These are phyloP conservation scores for Halocynthia aurantium DNA, from an alignment of 23 tunicate genomes.

Conservation along the genomic window DNA sequence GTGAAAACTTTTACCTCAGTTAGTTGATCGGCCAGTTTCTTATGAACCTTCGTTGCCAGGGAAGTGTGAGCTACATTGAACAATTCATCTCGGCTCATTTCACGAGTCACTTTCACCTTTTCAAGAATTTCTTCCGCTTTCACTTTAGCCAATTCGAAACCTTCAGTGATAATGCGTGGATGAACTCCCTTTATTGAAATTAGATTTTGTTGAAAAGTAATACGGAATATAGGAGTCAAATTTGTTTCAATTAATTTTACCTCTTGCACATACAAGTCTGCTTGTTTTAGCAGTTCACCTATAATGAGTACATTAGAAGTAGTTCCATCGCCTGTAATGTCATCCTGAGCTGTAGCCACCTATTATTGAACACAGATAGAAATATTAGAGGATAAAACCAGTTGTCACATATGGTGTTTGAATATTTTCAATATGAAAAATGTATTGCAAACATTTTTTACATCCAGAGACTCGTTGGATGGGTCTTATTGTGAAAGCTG, in stretches of 20 bases:
- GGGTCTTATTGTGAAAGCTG: too few species aligned
- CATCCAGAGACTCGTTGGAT: too few species aligned
- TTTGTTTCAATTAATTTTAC: constrained; percentile 10
- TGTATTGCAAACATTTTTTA: too few species aligned
- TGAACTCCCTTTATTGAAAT: constrained; percentile 66
- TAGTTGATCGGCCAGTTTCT: constrained; percentile 78
- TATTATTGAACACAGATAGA: background rate
- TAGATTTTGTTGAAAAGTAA: background rate
- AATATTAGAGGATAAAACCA: too few species aligned
- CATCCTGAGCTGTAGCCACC: constrained; percentile 99
- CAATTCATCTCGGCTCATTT: constrained; percentile 63
- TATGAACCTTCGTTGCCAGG: constrained; percentile 83
- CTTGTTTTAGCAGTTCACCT: constrained; percentile 96
- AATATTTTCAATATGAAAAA: too few species aligned
- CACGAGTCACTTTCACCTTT: constrained; percentile 39
- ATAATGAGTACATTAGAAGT: constrained; percentile 88
- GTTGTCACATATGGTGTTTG: too few species aligned
- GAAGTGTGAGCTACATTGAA: constrained; percentile 87
- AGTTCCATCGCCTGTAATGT: constrained; percentile 96
- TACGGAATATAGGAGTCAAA: background rate
- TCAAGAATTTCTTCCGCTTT: constrained; percentile 78
- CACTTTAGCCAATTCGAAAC: constrained; percentile 86
- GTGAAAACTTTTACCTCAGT: constrained; percentile 41
- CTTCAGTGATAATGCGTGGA: constrained; percentile 95
- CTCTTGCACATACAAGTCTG: constrained; percentile 84